Evolutionary conservation across 2,797 vertebrate species (phyloP), one percentile per base, ranked within the genome.

Genomic region (Gymnocypris eckloni): DNA sequence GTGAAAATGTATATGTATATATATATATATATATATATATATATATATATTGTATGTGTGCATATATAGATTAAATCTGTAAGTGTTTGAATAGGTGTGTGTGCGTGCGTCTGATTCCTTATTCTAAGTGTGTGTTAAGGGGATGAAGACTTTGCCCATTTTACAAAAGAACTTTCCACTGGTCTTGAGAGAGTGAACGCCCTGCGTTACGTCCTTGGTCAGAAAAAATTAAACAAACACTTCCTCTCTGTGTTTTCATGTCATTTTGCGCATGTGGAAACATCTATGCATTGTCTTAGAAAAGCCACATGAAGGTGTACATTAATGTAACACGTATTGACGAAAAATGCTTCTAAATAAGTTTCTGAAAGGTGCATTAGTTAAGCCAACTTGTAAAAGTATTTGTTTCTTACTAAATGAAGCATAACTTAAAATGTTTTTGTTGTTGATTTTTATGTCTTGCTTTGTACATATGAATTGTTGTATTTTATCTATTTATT

Each of bases 241-340:
- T 54, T 86, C 83, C 83, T 81, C 28, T 93, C 92, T 90, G 94
- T 95, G 95, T 96, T 91, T 94, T 93, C 94, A 92, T 94, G 95
- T 96, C 94, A 94, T 96, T 93, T 95, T 95, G 95, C 95, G 95
- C 96, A 95, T 96, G 96, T 96, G 95, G 95, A 95, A 96, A 95
- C 93, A 95, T 92, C 92, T 94, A 94, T 95, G 97, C 96, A 91
- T 92, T 97, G 96, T 98, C 94, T 95, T 97, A 97, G 96, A 96
- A 92, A 79, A 87, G 45, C 13, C 82, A 91, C 82, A 87, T 87
- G 83, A 82, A 95, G 95, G 94, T 97, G 96, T 96, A 96, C 73
- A 73, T 82, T 43, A 45, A 79, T 97, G 98, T 98, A 97, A 96
- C 96, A 91, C 91, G 88, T 92, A 89, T 86, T 88, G 87, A 92